Evolutionary conservation across 2,888 invertebrate species (phyloP).

Genomic region (Venusia cambrica): DNA sequence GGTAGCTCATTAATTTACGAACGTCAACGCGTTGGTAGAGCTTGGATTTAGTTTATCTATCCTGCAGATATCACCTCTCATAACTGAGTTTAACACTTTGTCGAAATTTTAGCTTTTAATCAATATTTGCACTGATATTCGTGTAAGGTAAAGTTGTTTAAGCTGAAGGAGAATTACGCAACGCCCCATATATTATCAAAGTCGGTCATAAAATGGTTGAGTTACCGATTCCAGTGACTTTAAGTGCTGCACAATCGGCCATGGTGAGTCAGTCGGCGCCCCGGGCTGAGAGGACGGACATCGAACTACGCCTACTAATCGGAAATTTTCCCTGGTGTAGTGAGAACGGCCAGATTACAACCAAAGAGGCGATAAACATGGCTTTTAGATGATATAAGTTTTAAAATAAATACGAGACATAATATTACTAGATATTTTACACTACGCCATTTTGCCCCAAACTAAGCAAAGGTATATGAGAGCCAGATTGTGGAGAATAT

Average conservation of each 20-base stretch:
- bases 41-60: slow-evolving; percentile 28
- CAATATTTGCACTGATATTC: slow-evolving; percentile 55
- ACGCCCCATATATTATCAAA: slow-evolving; percentile 74
- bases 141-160: slow-evolving; percentile 53
- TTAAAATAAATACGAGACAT: no score
- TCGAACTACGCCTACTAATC: slow-evolving; percentile 65
- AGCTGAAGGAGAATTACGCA: slow-evolving; percentile 64
- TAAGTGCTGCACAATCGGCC: slow-evolving; percentile 71
- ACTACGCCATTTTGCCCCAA: no score
- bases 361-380: no score
- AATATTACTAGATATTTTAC: no score
- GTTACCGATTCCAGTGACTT: slow-evolving; percentile 74
- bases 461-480: no score
- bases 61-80: no score
- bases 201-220: slow-evolving; percentile 70
- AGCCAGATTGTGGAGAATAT: no score
- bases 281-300: slow-evolving; percentile 58
- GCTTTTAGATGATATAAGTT: no score
- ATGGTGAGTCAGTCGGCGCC: slow-evolving; percentile 65
- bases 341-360: slow-evolving; percentile 4
- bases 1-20: slow-evolving; percentile 42
- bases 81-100: no score
- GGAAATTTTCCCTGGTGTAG: slow-evolving; percentile 44
- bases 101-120: slow-evolving; percentile 3
- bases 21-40: slow-evolving; percentile 33